These are phyloP conservation scores for Zosterops japonicus DNA, from an alignment of 2,113 vertebrate species.

Conservation along the genomic window DNA sequence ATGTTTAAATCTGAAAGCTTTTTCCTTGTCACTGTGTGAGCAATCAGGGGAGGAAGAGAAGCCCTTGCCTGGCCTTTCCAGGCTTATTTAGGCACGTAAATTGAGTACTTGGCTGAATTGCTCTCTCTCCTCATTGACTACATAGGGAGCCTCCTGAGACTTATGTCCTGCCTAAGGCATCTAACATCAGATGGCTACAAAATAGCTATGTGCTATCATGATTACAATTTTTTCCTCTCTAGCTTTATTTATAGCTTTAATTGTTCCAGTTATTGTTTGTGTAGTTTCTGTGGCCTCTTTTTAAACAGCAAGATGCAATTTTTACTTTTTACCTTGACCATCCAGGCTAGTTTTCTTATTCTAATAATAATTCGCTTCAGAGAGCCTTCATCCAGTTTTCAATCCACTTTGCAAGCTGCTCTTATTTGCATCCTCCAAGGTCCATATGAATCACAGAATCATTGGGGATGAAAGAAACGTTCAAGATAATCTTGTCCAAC, in stretches of 20 bases:
- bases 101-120: conserved; percentile 4
- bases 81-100: not conserved
- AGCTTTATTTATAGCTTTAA: conserved; percentile 58
- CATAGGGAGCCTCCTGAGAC: not conserved
- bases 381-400: not conserved
- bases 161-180: conserved; percentile 7
- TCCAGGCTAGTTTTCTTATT: not conserved
- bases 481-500: not conserved
- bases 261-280: conserved; percentile 25
- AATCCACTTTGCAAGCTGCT: not conserved
- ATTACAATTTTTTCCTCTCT: not conserved
- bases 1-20: conserved; percentile 5
- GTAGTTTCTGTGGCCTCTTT: not conserved
- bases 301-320: not conserved
- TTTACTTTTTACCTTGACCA: not conserved
- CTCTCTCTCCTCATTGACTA: not conserved
- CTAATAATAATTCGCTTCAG: not conserved
- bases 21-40: not conserved
- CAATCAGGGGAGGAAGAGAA: not conserved
- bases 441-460: not conserved
- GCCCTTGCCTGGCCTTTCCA: not conserved
- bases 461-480: not conserved
- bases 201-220: not conserved
- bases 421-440: not conserved
- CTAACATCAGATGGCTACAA: not conserved